Percentiles rank a stretch among this genome's conserved stretches.
These are phyloP conservation scores for Mimas tiliae DNA, from an alignment of 2,888 invertebrate species.

Conservation along the genomic window DNA sequence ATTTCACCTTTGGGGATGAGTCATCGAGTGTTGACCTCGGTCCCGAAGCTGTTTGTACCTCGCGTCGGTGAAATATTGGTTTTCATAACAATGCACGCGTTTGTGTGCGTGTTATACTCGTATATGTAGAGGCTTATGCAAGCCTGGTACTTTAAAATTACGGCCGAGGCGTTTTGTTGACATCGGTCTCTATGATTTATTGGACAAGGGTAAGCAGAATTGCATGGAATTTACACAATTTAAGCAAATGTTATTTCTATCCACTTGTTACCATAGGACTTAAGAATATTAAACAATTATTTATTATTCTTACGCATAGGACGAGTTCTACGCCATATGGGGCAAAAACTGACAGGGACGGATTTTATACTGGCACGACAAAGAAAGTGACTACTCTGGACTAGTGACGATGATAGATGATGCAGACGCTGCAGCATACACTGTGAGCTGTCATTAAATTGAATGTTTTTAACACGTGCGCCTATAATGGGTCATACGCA, in stretches of 20 bases:
- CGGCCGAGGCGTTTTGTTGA: slow-evolving; percentile 2
- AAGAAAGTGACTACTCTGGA: too few relatives aligned
- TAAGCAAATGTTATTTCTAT: background rate
- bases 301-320: too few relatives aligned
- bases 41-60: slow-evolving; percentile 13
- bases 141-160: slow-evolving; percentile 14
- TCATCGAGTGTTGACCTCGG: slow-evolving; percentile 71
- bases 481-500: too few relatives aligned
- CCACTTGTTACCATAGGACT: too few relatives aligned
- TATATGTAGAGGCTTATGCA: slow-evolving; percentile 1
- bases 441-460: too few relatives aligned
- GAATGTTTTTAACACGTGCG: too few relatives aligned
- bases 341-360: too few relatives aligned
- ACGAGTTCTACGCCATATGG: too few relatives aligned
- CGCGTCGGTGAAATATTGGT: slow-evolving; percentile 12
- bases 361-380: too few relatives aligned
- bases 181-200: background rate
- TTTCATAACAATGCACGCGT: slow-evolving; percentile 17
- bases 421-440: too few relatives aligned
- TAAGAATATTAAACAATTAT: too few relatives aligned
- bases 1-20: slow-evolving; percentile 59
- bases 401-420: too few relatives aligned
- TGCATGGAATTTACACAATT: background rate
- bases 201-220: background rate
- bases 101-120: slow-evolving; percentile 19